Base-by-base conservation (phyloP, 1,140 invertebrate genomes). In the Pygmarrhopalites habei region DNA sequence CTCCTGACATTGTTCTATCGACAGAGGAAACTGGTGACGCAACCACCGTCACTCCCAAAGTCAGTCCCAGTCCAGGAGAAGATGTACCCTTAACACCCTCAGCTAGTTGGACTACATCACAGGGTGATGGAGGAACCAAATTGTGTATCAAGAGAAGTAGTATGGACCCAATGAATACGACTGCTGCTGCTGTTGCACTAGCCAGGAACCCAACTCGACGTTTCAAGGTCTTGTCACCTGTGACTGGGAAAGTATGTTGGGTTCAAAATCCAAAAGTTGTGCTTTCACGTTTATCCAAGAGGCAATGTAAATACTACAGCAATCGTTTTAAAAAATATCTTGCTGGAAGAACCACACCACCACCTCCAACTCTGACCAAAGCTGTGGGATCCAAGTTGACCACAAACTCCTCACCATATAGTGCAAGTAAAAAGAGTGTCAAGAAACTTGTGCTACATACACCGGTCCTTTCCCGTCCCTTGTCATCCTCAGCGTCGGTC, bases 341-440 rank as follows among this genome's bases (percentile, higher is more conserved):
- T 10, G 3, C 14, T 7, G 23, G 21, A 55, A 32, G 14, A 26
- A 14, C 23, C 26, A 21, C 7, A 10, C 5, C 51, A 10, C 51
- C 51, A 7, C 51, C 51, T 7, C 51, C 51, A 7, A 55, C 26
- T 7, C 29, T 55, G 5, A 55, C 51, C 14, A 55, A 55, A 32
- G 46, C 46, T 7, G 23, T 10, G 7, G 7, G 10, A 7, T 49
- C 46, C 7, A 23, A 5, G 7, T 49, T 21, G 25, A 12, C 51
- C 4, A 21, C 51, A 21, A 14, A 28, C 26, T 14, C 51, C 25
- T 55, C 51, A 12, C 14, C 26, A 10, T 49, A 7, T 19, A 23
- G 7, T n/a, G n/a, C n/a, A n/a, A n/a, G n/a, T n/a, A n/a, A n/a
- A n/a, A n/a, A n/a, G n/a, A 41, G 39, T 41, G 10, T n/a, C 39